phyloP scores from a whole-genome alignment of 2,797 vertebrate genomes.

The Megalops cyprinoides region DNA sequence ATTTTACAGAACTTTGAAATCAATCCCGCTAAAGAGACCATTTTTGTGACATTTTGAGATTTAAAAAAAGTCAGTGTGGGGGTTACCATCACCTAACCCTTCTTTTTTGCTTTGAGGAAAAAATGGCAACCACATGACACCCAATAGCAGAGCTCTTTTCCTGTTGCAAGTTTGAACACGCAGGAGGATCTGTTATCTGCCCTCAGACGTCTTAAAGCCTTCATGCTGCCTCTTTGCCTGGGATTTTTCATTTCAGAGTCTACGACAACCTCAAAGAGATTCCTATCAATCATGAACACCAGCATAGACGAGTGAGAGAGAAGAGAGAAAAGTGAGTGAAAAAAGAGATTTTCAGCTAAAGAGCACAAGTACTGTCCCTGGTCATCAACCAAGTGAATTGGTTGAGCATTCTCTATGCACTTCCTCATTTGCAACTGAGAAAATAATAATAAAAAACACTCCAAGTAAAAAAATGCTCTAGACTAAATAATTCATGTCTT shows the following conservation, averaged over 20 bases:
- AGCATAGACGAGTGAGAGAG: not conserved
- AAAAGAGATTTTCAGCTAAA: no score
- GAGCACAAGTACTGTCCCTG: no score
- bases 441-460: no score
- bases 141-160: constrained; percentile 1
- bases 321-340: not conserved
- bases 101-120: not conserved
- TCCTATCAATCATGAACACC: constrained; percentile 15
- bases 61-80: not conserved
- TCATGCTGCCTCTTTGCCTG: not conserved
- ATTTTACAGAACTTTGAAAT: not conserved
- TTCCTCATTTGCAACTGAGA: no score
- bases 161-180: constrained; percentile 4
- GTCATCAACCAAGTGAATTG: no score
- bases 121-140: constrained; percentile 4
- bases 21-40: not conserved
- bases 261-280: not conserved
- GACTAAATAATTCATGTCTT: no score
- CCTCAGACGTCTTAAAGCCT: constrained; percentile 6
- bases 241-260: not conserved
- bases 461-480: no score
- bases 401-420: no score
- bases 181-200: constrained; percentile 1
- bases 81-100: not conserved
- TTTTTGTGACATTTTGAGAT: not conserved